Evolutionary conservation across 1,140 invertebrate species (phyloP).

Genomic region (Drosophila nannoptera): DNA sequence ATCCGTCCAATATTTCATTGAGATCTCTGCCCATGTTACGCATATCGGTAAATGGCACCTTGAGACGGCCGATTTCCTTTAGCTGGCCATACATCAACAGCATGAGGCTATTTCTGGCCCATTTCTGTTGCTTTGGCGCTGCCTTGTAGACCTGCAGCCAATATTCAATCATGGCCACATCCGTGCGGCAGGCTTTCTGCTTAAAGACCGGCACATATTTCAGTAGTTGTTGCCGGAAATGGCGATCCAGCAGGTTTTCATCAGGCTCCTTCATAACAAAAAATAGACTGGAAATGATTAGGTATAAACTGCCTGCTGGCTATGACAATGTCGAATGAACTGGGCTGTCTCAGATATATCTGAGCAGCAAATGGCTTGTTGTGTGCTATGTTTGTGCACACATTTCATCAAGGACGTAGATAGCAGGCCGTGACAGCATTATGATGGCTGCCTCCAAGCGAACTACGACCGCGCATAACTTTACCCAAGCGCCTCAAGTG

Average conservation of each 20-base stretch:
- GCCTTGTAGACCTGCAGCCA: conserved; percentile 40
- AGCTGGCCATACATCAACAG: conserved; percentile 51
- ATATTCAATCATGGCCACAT: conserved; percentile 37
- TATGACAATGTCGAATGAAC: neutral
- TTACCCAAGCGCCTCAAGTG: conserved; percentile 25
- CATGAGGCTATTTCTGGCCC: conserved; percentile 50
- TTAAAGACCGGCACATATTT: conserved; percentile 2
- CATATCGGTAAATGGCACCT: conserved; percentile 50
- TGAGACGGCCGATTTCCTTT: conserved; percentile 40
- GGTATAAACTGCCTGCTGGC: neutral
- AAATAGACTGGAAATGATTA: neutral
- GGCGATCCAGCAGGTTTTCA: conserved; percentile 43
- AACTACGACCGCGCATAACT: conserved; percentile 31
- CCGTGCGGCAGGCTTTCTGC: conserved; percentile 15
- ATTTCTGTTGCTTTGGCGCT: conserved; percentile 36
- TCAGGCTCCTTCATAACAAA: conserved; percentile 29
- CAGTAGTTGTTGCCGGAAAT: conserved; percentile 34
- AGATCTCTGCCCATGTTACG: conserved; percentile 34
- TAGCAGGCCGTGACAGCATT: conserved; percentile 32
- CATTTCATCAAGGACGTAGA: conserved; percentile 16
- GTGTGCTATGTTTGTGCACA: neutral
- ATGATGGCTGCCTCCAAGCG: conserved; percentile 33
- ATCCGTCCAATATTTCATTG: conserved; percentile 38
- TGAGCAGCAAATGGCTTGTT: neutral
- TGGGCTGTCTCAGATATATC: too few relatives aligned